Evolutionary conservation across 2,888 invertebrate genomes (phyloP).

Genomic region (Steromphala cineraria): DNA sequence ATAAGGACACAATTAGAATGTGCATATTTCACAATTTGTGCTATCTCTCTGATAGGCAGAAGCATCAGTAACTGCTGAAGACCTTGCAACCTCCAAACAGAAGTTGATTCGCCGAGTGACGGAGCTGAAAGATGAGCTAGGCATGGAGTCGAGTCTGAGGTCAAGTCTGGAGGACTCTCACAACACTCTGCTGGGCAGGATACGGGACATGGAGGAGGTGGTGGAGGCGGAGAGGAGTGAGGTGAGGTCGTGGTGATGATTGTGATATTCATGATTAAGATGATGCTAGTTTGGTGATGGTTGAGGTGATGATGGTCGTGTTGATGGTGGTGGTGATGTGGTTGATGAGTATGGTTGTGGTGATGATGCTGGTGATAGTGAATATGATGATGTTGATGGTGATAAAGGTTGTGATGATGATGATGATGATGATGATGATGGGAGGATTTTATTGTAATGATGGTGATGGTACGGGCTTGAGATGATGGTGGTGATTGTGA

Average conservation of each 20-base stretch:
- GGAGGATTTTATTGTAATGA: no score
- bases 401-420: no score
- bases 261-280: no score
- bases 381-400: background rate
- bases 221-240: slow-evolving; percentile 62
- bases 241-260: slow-evolving; percentile 40
- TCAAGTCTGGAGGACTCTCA: slow-evolving; percentile 71
- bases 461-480: no score
- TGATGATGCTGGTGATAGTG: background rate
- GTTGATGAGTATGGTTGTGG: no score
- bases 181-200: slow-evolving; percentile 60
- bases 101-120: slow-evolving; percentile 61
- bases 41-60: slow-evolving; percentile 51
- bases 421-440: no score
- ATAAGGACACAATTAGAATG: no score
- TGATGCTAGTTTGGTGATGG: background rate
- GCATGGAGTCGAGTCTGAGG: slow-evolving; percentile 66
- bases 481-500: no score
- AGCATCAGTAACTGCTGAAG: slow-evolving; percentile 56
- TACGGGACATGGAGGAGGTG: slow-evolving; percentile 67
- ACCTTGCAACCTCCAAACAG: slow-evolving; percentile 53
- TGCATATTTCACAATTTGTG: no score
- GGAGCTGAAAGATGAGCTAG: slow-evolving; percentile 65
- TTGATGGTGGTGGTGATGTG: no score
- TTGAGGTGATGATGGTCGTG: no score